Evolutionary conservation across 1,140 invertebrate genomes (phyloP), one percentile per base, ranked within the genome.

Genomic region (Chironomus tepperi): DNA sequence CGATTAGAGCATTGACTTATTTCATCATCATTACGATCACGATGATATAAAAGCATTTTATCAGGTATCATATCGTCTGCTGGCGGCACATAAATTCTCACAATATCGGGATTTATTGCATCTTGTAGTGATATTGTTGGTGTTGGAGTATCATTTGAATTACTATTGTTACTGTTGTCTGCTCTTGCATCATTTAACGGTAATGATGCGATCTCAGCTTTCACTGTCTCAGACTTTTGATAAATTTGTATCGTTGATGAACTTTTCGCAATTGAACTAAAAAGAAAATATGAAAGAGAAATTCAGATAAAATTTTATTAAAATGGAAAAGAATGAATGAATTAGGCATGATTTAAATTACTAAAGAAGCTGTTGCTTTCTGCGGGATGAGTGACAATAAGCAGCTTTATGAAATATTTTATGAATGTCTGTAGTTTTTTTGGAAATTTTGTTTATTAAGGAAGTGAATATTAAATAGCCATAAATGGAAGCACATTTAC

Each of bases 61-160:
- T 70, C 65, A 18, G 65, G 18, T 21, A 19, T 18, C 16, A 70
- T 70, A 19, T 70, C n/a, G n/a, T 70, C 65, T 6, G 65, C 73
- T 70, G 75, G 75, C 12, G 75, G 75, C 15, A 75, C 75, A 74
- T 75, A 75, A 15, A 75, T 75, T 64, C 73, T 73, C 42, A 75
- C 24, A 34, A 34, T 34, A 34, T 34, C 24, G 24, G 24, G 24
- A 34, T 34, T 34, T 34, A 34, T 73, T 21, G 74, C 64, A 47
- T 75, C 75, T 15, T 75, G 75, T 70, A 34, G 75, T 12, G 75
- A 75, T 34, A 75, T 75, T 47, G 75, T 34, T 16, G 73, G 73
- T 57, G 75, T 75, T 72, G 75, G 75, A n/a, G 75, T 75, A 9
- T 18, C 65, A 18, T 15, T 18, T 70, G 65, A 70, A 70, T 70